phyloP scores from a whole-genome alignment of 1,140 invertebrate species.

The Asobara japonica region DNA sequence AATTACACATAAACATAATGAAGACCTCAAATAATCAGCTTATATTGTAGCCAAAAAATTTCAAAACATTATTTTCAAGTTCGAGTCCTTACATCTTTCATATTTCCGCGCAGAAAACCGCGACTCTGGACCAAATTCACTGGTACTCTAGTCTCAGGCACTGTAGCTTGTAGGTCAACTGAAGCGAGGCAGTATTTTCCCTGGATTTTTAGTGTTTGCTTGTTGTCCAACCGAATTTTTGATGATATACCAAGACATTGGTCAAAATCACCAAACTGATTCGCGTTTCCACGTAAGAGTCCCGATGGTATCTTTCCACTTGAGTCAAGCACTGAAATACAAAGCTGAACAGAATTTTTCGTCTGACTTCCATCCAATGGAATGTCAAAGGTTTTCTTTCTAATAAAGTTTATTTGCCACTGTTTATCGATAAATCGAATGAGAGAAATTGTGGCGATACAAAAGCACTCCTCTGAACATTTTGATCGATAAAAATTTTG shows the following conservation, averaged over 20 bases:
- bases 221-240: conserved; percentile 66
- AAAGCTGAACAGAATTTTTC: conserved; percentile 39
- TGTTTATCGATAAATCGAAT: too few species aligned
- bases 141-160: conserved; percentile 67
- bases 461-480: too few species aligned
- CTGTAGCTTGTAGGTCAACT: conserved; percentile 70
- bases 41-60: too few species aligned
- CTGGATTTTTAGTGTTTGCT: conserved; percentile 67
- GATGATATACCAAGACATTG: conserved; percentile 72
- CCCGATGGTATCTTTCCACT: conserved; percentile 76
- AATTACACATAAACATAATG: too few species aligned
- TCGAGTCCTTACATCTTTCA: conserved; percentile 71
- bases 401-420: too few species aligned
- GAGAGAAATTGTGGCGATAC: too few species aligned
- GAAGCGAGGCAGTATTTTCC: conserved; percentile 76
- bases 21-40: too few species aligned
- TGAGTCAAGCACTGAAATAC: conserved; percentile 74
- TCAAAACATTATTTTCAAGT: too few species aligned
- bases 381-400: conserved; percentile 1
- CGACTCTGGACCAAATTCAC: conserved; percentile 72
- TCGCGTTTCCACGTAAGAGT: conserved; percentile 74
- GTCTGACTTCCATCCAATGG: conserved; percentile 6
- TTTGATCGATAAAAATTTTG: too few species aligned
- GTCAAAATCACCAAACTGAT: conserved; percentile 78
- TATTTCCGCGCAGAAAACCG: conserved; percentile 70